Percentiles rank a stretch among this genome's conserved stretches.
Conservation (phyloP, 2,888 invertebrate species). For the Pyrgus malvae region DNA sequence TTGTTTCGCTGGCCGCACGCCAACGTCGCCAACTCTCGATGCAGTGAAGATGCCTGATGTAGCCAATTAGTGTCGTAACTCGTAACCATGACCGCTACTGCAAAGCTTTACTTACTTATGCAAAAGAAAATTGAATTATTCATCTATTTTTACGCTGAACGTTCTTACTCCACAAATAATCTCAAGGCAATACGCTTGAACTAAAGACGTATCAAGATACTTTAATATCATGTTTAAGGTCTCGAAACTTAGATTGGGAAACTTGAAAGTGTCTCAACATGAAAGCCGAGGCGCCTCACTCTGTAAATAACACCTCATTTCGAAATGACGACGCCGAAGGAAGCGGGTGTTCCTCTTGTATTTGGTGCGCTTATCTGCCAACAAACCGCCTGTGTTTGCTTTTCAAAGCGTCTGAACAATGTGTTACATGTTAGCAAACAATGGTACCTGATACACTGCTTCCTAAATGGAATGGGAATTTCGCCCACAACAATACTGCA, state of each 20-base stretch:
- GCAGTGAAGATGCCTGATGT: constrained; percentile 23
- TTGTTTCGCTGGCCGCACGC: constrained; percentile 27
- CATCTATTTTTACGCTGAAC: constrained; percentile 4
- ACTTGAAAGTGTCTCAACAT: constrained; percentile 3
- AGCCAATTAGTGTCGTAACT: constrained; percentile 26
- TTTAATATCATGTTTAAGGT: background rate
- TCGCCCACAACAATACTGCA: constrained; percentile 1
- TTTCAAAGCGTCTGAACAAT: constrained; percentile 54
- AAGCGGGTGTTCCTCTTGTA: constrained; percentile 38
- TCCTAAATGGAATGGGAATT: constrained; percentile 31
- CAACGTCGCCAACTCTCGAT: constrained; percentile 18
- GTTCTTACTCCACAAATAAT: constrained; percentile 9
- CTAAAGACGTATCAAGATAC: background rate
- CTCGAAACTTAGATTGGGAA: constrained; percentile 14
- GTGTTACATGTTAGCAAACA: constrained; percentile 53
- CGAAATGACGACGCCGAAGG: constrained; percentile 39
- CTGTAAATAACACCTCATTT: constrained; percentile 35
- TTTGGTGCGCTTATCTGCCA: constrained; percentile 52
- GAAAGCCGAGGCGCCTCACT: background rate
- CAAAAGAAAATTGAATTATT: constrained; percentile 25
- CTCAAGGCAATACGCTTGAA: constrained; percentile 8
- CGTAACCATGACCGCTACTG: constrained; percentile 23
- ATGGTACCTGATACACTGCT: constrained; percentile 41
- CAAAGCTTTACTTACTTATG: constrained; percentile 12
- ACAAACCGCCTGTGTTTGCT: constrained; percentile 55